Conservation (phyloP, 92 coral and sea anemone species). For the Heteractis magnifica region DNA sequence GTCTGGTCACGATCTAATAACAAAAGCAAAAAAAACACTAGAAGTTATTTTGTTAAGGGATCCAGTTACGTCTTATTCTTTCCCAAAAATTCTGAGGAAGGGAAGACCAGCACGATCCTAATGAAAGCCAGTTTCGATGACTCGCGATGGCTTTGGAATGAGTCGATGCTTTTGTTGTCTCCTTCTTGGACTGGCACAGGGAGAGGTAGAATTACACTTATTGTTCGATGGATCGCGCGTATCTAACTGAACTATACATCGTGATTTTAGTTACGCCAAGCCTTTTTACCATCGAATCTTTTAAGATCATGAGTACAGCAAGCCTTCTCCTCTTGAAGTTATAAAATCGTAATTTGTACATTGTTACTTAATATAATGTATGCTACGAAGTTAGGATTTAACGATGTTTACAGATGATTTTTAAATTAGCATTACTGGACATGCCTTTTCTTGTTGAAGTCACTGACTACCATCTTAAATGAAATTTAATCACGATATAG, state of each 20-base stretch:
- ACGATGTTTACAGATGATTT: not conserved
- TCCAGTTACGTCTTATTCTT: not conserved
- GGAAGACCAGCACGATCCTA: not conserved
- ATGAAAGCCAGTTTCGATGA: slow-evolving; percentile 9
- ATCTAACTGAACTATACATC: too few species aligned
- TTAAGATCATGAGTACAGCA: not conserved
- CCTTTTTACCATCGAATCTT: too few species aligned
- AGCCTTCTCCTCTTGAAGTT: not conserved
- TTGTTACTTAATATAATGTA: not conserved
- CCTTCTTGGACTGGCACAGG: slow-evolving; percentile 22
- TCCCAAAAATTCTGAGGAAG: not conserved
- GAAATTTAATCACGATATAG: not conserved
- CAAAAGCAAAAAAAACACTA: not conserved
- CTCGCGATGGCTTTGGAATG: slow-evolving; percentile 26
- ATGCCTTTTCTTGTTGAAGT: not conserved
- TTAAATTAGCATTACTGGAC: not conserved
- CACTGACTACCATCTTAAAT: not conserved
- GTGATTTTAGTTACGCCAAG: too few species aligned
- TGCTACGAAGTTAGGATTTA: not conserved
- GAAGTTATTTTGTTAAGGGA: not conserved
- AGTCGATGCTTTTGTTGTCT: slow-evolving; percentile 41
- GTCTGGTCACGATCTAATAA: not conserved
- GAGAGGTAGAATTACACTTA: slow-evolving; percentile 21
- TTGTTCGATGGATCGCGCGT: too few species aligned
- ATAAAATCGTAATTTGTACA: not conserved